Percentiles rank a stretch among this genome's conserved stretches.
phyloP scores from a whole-genome alignment of 2,888 invertebrate species.

The Macaria notata region DNA sequence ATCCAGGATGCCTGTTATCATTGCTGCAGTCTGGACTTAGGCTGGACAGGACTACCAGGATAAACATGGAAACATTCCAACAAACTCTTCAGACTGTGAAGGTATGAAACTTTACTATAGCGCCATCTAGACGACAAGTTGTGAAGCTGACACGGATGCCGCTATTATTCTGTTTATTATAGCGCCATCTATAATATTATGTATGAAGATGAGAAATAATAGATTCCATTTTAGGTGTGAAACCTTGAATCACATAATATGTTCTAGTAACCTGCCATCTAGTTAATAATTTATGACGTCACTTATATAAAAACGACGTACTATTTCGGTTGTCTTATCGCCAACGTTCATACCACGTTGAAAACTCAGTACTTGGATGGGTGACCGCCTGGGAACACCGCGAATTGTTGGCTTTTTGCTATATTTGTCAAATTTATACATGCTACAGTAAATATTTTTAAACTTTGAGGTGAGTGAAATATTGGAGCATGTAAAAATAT shows the following conservation, averaged over 20 bases:
- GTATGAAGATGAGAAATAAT: too few relatives aligned
- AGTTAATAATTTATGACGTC: not conserved
- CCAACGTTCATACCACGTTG: too few relatives aligned
- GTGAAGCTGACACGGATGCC: too few relatives aligned
- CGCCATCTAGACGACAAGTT: not conserved
- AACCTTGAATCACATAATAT: too few relatives aligned
- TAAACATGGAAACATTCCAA: slow-evolving; percentile 52
- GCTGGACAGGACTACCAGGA: slow-evolving; percentile 50
- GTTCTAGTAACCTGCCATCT: too few relatives aligned
- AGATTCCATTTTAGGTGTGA: too few relatives aligned
- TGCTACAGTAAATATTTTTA: too few relatives aligned
- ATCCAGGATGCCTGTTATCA: slow-evolving; percentile 64
- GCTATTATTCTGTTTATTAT: too few relatives aligned
- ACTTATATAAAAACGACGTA: not conserved
- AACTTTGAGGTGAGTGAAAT: too few relatives aligned
- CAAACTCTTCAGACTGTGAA: slow-evolving; percentile 56
- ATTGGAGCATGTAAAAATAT: too few relatives aligned
- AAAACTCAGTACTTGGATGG: slow-evolving; percentile 66
- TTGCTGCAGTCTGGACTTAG: slow-evolving; percentile 58
- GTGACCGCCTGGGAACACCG: slow-evolving; percentile 70
- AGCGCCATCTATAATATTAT: too few relatives aligned
- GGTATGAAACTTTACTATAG: slow-evolving; percentile 40
- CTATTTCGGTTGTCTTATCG: not conserved
- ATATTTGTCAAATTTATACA: too few relatives aligned
- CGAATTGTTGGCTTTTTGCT: slow-evolving; percentile 44